Evolutionary conservation across 2,113 vertebrate genomes (phyloP).

Genomic region (Monarcha castaneiventris): DNA sequence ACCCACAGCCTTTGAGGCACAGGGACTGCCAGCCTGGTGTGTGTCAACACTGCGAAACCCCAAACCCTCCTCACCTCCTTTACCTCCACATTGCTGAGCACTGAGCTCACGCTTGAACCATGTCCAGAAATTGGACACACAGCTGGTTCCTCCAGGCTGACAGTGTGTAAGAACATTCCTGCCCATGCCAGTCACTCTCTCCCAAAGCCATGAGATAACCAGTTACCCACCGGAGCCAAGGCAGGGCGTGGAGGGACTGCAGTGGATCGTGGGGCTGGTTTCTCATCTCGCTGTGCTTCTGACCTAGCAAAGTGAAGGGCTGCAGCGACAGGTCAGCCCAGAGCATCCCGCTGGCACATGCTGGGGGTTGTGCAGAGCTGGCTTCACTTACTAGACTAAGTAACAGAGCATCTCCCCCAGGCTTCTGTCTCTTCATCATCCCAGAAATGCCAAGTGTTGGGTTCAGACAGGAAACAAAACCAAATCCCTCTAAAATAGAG

Average conservation of each 20-base stretch:
- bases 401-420: fast-evolving
- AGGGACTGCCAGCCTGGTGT: background rate
- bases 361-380: background rate
- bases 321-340: fast-evolving
- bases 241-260: background rate
- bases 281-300: background rate
- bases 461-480: background rate
- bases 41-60: background rate
- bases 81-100: constrained; percentile 63
- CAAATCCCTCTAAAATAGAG: background rate
- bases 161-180: constrained; percentile 67
- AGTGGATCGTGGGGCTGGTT: fast-evolving
- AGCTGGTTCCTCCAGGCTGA: constrained; percentile 69
- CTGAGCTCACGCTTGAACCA: constrained; percentile 69
- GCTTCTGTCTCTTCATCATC: background rate
- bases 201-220: constrained; percentile 64
- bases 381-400: background rate
- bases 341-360: fast-evolving
- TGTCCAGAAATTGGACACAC: constrained; percentile 75
- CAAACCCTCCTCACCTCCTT: constrained; percentile 59
- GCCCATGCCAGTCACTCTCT: constrained; percentile 70
- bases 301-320: background rate
- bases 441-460: background rate
- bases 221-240: constrained; percentile 33
- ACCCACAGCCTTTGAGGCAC: background rate